Evolutionary conservation across 23 tunicate genomes (phyloP).

Genomic region (Trididemnum miniatum): DNA sequence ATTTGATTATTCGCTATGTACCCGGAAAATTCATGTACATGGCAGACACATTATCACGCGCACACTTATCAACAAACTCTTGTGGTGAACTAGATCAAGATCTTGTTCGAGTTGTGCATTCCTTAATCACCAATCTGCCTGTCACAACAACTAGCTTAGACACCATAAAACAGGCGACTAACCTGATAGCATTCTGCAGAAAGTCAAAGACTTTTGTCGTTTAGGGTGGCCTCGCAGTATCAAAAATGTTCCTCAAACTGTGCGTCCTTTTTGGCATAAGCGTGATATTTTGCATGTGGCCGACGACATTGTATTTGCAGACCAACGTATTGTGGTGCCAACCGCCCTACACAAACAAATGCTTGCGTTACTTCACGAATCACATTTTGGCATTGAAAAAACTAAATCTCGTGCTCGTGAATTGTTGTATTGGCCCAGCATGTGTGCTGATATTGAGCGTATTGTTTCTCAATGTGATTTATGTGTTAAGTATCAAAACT

Average conservation of each 20-base stretch:
- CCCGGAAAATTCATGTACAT: constrained; percentile 34
- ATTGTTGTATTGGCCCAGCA: constrained; percentile 43
- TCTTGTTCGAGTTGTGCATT: constrained; percentile 18
- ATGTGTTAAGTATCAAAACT: constrained; percentile 25
- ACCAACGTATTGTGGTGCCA: constrained; percentile 28
- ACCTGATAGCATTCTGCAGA: constrained; percentile 19
- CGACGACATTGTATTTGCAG: constrained; percentile 40
- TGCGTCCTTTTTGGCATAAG: constrained; percentile 30
- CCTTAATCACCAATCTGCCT: constrained; percentile 9
- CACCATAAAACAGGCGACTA: constrained; percentile 27
- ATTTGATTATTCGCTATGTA: constrained; percentile 21
- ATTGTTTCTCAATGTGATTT: constrained; percentile 10
- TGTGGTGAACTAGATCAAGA: constrained; percentile 9
- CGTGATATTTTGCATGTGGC: constrained; percentile 28
- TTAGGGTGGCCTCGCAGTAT: constrained; percentile 38
- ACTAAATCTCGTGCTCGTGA: constrained; percentile 53
- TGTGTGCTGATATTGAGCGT: constrained; percentile 32
- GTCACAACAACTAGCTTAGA: constrained; percentile 14
- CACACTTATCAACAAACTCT: background rate
- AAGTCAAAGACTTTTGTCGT: constrained; percentile 5
- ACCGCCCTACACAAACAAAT: background rate
- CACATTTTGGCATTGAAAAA: constrained; percentile 49
- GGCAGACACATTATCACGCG: constrained; percentile 58
- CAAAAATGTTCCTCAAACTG: constrained; percentile 18
- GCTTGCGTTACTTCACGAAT: constrained; percentile 43